Evolutionary conservation across 2,888 invertebrate genomes (phyloP).

Genomic region (Callosobruchus maculatus): DNA sequence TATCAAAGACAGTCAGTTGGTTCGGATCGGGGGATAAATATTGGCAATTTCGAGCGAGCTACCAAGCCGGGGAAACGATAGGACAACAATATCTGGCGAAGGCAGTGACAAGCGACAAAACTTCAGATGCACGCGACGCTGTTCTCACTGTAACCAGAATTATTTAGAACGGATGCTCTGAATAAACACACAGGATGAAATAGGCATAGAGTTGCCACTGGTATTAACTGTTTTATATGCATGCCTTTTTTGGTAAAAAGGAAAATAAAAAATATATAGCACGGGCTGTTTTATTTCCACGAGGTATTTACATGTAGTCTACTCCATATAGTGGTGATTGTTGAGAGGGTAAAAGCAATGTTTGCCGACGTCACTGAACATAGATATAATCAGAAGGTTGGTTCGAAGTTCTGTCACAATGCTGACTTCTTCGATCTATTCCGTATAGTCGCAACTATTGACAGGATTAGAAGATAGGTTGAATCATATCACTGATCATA

Average conservation of each 20-base stretch:
- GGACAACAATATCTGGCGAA: neutral
- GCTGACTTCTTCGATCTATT: no score
- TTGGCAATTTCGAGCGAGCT: neutral
- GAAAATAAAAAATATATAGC: neutral
- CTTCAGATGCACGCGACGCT: neutral
- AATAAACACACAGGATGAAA: neutral
- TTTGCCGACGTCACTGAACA: no score
- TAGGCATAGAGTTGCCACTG: neutral
- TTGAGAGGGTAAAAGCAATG: no score
- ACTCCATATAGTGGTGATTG: no score
- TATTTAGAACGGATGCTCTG: neutral
- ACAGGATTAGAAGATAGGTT: no score
- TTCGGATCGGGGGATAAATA: neutral
- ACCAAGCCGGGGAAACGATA: neutral
- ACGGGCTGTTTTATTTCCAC: neutral
- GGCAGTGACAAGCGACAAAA: neutral
- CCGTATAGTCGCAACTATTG: no score
- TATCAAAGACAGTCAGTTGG: neutral
- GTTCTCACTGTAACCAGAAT: neutral
- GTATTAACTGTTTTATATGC: neutral
- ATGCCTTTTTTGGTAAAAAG: neutral
- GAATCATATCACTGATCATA: no score
- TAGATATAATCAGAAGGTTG: no score
- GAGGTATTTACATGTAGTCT: no score
- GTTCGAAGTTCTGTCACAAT: no score